Evolutionary conservation across 2,113 vertebrate species (phyloP).

Genomic region (Oreochromis niloticus): DNA sequence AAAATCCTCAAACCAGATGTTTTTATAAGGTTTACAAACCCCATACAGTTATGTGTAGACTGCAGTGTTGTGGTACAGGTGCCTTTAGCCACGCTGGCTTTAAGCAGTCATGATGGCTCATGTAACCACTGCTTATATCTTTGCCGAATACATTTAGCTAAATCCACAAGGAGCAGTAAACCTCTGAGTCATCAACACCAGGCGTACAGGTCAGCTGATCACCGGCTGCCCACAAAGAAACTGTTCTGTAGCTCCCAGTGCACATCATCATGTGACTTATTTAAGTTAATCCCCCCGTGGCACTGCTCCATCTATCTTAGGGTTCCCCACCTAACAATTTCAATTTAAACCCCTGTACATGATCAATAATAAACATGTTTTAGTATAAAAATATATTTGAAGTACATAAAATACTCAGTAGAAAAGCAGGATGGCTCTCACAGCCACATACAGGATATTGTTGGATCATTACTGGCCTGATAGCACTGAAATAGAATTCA

Average conservation of each 20-base stretch:
- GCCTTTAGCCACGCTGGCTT: not conserved
- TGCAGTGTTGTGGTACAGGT: not conserved
- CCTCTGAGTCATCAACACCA: not conserved
- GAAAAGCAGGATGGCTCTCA: not conserved
- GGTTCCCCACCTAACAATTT: rapidly evolving
- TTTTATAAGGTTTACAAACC: not conserved
- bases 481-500: not conserved
- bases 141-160: not conserved
- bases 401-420: not conserved
- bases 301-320: not conserved
- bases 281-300: not conserved
- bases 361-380: not conserved
- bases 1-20: not conserved
- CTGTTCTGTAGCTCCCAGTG: not conserved
- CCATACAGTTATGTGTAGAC: not conserved
- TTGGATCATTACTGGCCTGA: not conserved
- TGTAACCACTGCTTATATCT: not conserved
- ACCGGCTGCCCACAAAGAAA: not conserved
- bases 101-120: not conserved
- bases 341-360: not conserved
- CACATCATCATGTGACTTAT: not conserved
- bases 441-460: not conserved
- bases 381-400: not conserved
- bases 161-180: not conserved
- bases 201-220: not conserved